Evolutionary conservation across 2,888 invertebrate genomes (phyloP), one percentile per base, ranked within the genome.

Genomic region (Glaucopsyche alexis): DNA sequence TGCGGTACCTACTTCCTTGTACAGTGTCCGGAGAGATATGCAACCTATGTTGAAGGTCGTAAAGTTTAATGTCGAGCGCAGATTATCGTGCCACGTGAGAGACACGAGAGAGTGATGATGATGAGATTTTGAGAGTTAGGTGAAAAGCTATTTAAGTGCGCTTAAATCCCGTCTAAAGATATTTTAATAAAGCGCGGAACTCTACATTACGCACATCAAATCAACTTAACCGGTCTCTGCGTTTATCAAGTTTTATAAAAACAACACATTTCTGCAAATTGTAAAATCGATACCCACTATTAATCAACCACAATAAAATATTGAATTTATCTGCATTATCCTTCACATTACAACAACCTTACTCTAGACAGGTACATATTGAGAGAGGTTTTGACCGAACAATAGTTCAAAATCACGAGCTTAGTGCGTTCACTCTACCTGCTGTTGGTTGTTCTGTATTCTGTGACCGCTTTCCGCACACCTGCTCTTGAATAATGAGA

Each of bases 381-480:
- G 60, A 13, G 16, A 16, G 14, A 5, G 50, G 29, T 47, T 47
- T 47, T 47, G 47, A 13, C 2, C 60, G 29, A 60, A 60, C 60
- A 60, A 60, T 29, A 38, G 29, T 38, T 29, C 13, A 60, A 60
- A 60, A 29, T 38, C 60, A 7, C 29, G 29, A 7, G 2, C 16
- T 60, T 29, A 29, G 29, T 29, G 29, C 29, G n/a, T n/a, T n/a
- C n/a, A n/a, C n/a, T 66, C 66, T 66, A 66, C 66, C 66, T 66
- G 66, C 66, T 14, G 40, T 42, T n/a, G 2, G 7, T 8, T 55
- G 55, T 55, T 29, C 29, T 29, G 13, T 40, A 64, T 40, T 40
- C 79, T 78, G 77, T 77, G 79, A 76, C 78, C 78, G 76, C 82
- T 81, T 83, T 83, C 82, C 79, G 80, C 84, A 85, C 90, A 90